Percentiles rank a stretch among this genome's conserved stretches.
Conservation (phyloP, 2,797 vertebrate species). For the Spinus olivaceus region DNA sequence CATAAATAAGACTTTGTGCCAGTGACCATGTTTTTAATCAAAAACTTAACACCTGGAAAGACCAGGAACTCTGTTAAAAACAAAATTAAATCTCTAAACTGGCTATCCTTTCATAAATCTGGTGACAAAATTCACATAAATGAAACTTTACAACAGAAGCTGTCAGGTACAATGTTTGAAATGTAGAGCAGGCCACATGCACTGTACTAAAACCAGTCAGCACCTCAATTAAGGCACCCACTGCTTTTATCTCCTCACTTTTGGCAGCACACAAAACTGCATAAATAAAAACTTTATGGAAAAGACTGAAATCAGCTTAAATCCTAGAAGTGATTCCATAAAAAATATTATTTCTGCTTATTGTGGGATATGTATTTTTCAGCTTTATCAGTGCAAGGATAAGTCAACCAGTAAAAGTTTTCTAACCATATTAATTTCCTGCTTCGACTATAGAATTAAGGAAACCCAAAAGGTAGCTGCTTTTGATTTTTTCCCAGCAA, state of each 20-base stretch:
- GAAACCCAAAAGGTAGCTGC: constrained; percentile 29
- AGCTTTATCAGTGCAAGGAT: background rate
- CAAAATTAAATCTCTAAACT: background rate
- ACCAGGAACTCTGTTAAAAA: background rate
- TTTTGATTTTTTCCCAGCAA: background rate
- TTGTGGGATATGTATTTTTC: background rate
- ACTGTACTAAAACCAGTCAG: background rate
- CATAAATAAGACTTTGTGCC: background rate
- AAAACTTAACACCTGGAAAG: background rate
- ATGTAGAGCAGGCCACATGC: background rate
- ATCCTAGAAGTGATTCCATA: background rate
- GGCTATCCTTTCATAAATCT: background rate
- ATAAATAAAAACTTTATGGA: background rate
- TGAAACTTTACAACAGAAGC: background rate
- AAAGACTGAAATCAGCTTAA: background rate
- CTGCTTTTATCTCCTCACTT: background rate
- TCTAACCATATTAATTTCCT: constrained; percentile 1
- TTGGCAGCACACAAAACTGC: background rate
- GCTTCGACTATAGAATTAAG: background rate
- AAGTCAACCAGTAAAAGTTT: constrained; percentile 9
- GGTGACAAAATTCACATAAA: background rate
- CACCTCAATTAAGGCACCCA: background rate
- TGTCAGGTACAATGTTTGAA: background rate
- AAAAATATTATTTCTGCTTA: background rate
- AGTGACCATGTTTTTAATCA: background rate